phyloP scores from a whole-genome alignment of 1,140 invertebrate species.

The Hylyphantes graminicola region DNA sequence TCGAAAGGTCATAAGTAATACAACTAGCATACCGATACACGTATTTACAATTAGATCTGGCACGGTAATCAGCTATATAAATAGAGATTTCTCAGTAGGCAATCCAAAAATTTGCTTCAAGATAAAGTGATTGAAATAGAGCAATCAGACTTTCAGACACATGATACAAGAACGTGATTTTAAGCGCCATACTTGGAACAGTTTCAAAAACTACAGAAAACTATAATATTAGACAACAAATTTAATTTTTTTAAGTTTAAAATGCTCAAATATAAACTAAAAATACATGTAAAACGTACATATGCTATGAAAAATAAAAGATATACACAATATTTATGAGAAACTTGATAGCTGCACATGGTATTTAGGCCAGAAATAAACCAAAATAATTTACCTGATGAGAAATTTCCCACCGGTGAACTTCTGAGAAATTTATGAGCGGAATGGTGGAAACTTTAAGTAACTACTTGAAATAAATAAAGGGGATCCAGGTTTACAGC shows the following conservation, averaged over 20 bases:
- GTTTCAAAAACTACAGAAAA: not conserved
- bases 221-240: not conserved
- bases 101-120: not conserved
- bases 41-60: too few relatives aligned
- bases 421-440: slow-evolving; percentile 46
- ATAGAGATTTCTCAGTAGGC: too few relatives aligned
- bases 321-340: too few relatives aligned
- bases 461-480: slow-evolving; percentile 45
- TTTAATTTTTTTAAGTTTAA: too few relatives aligned
- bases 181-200: slow-evolving; percentile 16
- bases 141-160: not conserved
- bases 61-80: too few relatives aligned
- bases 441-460: slow-evolving; percentile 61
- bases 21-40: too few relatives aligned
- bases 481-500: slow-evolving; percentile 51
- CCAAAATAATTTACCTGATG: slow-evolving; percentile 53
- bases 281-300: too few relatives aligned
- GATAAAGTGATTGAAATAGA: not conserved
- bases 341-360: too few relatives aligned
- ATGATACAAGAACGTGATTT: slow-evolving; percentile 19
- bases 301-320: too few relatives aligned
- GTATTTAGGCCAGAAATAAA: too few relatives aligned
- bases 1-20: slow-evolving; percentile 1
- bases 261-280: too few relatives aligned
- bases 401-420: slow-evolving; percentile 58